Percentiles rank a stretch among this genome's conserved stretches.
Evolutionary conservation across 23 tunicate species (phyloP).

Genomic region (Trididemnum miniatum): DNA sequence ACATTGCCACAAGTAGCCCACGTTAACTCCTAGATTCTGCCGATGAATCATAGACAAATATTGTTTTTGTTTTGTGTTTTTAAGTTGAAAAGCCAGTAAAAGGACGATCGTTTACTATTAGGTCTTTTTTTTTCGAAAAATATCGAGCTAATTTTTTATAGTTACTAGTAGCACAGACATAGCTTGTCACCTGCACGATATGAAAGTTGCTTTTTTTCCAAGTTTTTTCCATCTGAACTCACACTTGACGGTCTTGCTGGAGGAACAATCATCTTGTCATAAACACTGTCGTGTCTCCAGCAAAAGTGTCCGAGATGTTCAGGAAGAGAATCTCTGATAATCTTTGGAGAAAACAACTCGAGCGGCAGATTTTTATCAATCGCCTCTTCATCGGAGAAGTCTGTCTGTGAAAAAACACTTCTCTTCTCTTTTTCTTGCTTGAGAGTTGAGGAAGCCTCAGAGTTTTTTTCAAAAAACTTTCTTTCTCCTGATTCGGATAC

Average conservation of each 20-base stretch:
- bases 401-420: conserved; percentile 60
- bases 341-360: neutral
- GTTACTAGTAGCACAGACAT: too few relatives aligned
- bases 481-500: neutral
- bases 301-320: conserved; percentile 29
- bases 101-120: too few relatives aligned
- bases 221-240: conserved; percentile 4
- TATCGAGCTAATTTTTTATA: too few relatives aligned
- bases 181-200: too few relatives aligned
- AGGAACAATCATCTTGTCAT: conserved; percentile 3
- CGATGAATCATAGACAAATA: too few relatives aligned
- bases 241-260: conserved; percentile 50
- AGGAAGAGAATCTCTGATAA: neutral
- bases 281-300: conserved; percentile 66
- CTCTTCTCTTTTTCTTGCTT: conserved; percentile 1
- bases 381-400: conserved; percentile 45
- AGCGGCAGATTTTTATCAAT: neutral
- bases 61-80: too few relatives aligned
- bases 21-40: too few relatives aligned
- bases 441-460: neutral
- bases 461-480: neutral
- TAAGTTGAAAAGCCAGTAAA: too few relatives aligned
- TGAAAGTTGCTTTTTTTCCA: too few relatives aligned
- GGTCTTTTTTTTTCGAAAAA: too few relatives aligned
- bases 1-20: too few relatives aligned